Conservation (phyloP, 2,888 invertebrate species). For the Strigamia crassipes region DNA sequence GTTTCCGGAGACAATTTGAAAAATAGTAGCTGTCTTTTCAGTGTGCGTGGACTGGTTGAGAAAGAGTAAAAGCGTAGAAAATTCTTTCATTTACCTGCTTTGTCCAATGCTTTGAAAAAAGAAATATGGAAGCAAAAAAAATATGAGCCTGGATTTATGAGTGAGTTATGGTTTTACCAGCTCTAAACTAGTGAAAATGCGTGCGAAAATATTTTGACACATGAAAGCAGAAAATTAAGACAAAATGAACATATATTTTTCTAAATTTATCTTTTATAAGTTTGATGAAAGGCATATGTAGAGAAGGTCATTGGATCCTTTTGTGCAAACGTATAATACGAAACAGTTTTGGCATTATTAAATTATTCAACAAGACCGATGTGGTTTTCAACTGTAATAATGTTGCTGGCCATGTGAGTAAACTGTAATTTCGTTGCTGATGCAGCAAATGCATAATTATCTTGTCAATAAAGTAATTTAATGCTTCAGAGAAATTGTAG, state of each 20-base stretch:
- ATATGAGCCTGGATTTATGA: background rate
- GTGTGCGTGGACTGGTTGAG: constrained; percentile 38
- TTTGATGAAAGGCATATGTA: background rate
- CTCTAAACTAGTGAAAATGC: background rate
- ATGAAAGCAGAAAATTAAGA: constrained; percentile 30
- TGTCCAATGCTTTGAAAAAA: constrained; percentile 3
- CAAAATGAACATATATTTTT: background rate
- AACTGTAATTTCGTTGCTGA: constrained; percentile 38
- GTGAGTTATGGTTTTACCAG: background rate
- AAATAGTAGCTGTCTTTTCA: constrained; percentile 28
- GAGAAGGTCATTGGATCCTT: background rate
- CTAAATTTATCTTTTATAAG: constrained; percentile 6
- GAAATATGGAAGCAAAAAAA: background rate
- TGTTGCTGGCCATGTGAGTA: constrained; percentile 23
- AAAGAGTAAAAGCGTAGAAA: constrained; percentile 25
- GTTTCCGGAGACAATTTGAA: constrained; percentile 42
- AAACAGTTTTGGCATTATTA: constrained; percentile 27
- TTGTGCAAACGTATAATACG: background rate
- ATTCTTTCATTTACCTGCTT: constrained; percentile 32
- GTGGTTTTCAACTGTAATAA: constrained; percentile 37
- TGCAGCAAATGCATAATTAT: constrained; percentile 39
- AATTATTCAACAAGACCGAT: constrained; percentile 12
- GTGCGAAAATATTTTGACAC: background rate
- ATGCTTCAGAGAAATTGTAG: constrained; percentile 29
- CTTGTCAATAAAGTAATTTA: constrained; percentile 42